These are phyloP conservation scores for Cydia amplana DNA, from an alignment of 1,140 invertebrate genomes.

Conservation along the genomic window DNA sequence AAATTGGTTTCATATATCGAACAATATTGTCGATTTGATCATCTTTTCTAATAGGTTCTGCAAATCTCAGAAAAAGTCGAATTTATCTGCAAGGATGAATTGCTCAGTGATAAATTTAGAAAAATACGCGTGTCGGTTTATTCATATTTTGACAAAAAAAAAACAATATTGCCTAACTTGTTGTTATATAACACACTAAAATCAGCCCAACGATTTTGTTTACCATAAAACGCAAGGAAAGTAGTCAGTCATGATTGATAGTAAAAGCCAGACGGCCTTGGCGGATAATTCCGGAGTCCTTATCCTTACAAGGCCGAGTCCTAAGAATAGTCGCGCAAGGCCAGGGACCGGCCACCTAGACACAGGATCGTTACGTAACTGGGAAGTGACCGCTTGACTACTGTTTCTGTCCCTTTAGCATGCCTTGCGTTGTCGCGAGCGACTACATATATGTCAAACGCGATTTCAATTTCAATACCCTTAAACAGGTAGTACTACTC, in stretches of 20 bases:
- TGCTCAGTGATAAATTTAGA: too few species aligned
- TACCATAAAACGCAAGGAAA: background rate
- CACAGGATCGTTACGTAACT: background rate
- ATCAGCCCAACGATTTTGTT: background rate
- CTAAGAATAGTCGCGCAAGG: conserved; percentile 8
- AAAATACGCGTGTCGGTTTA: too few species aligned
- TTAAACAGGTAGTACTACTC: too few species aligned
- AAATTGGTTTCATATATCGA: background rate
- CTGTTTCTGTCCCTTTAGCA: background rate
- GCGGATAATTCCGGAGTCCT: background rate
- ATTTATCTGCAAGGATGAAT: too few species aligned
- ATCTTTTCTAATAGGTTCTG: too few species aligned
- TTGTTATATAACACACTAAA: background rate
- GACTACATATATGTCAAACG: too few species aligned
- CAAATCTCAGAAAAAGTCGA: too few species aligned
- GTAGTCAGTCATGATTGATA: conserved; percentile 15
- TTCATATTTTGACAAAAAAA: too few species aligned
- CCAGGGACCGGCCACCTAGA: conserved; percentile 1
- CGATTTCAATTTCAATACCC: too few species aligned
- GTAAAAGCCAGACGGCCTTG: conserved; percentile 9
- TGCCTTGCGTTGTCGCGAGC: too few species aligned
- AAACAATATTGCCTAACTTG: too few species aligned
- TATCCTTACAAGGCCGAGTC: background rate
- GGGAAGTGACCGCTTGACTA: background rate
- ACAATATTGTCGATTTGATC: too few species aligned